Evolutionary conservation across 2,888 invertebrate genomes (phyloP).

Genomic region (Drosophila sordidula): DNA sequence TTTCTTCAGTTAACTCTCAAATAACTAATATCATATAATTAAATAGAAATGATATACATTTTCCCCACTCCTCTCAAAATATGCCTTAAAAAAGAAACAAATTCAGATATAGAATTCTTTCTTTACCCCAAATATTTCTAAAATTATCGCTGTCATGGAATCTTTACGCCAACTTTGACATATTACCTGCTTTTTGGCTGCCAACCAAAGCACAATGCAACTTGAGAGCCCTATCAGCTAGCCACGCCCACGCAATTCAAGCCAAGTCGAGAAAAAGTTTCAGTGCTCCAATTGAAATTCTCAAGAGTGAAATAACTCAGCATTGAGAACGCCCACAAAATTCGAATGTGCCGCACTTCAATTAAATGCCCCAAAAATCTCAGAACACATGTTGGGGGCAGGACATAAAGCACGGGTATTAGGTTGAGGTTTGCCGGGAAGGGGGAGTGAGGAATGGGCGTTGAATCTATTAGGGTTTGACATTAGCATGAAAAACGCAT

Average conservation of each 20-base stretch:
- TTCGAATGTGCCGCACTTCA: slow-evolving; percentile 57
- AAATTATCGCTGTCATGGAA: slow-evolving; percentile 1
- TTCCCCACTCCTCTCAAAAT: too few species aligned
- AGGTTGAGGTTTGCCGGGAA: not conserved
- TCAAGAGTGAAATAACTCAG: slow-evolving; percentile 74
- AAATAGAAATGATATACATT: too few species aligned
- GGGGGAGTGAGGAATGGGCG: slow-evolving; percentile 1
- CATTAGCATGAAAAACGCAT: slow-evolving; percentile 80
- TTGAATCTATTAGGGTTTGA: slow-evolving; percentile 75
- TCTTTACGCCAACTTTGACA: slow-evolving; percentile 27
- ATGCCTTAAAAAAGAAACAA: too few species aligned
- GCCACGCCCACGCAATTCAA: slow-evolving; percentile 52
- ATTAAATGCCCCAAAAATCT: slow-evolving; percentile 71
- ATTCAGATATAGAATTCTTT: not conserved
- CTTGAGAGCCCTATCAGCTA: slow-evolving; percentile 51
- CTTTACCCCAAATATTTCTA: not conserved
- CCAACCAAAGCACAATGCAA: slow-evolving; percentile 33
- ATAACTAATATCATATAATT: too few species aligned
- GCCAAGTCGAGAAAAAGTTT: slow-evolving; percentile 22
- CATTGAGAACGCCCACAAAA: slow-evolving; percentile 52
- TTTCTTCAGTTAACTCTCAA: too few species aligned
- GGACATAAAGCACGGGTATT: slow-evolving; percentile 8
- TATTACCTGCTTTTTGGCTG: slow-evolving; percentile 35
- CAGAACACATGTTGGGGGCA: slow-evolving; percentile 63
- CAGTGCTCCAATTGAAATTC: slow-evolving; percentile 52